Evolutionary conservation across 2,888 invertebrate species (phyloP).

Genomic region (Parasteatoda lunata): DNA sequence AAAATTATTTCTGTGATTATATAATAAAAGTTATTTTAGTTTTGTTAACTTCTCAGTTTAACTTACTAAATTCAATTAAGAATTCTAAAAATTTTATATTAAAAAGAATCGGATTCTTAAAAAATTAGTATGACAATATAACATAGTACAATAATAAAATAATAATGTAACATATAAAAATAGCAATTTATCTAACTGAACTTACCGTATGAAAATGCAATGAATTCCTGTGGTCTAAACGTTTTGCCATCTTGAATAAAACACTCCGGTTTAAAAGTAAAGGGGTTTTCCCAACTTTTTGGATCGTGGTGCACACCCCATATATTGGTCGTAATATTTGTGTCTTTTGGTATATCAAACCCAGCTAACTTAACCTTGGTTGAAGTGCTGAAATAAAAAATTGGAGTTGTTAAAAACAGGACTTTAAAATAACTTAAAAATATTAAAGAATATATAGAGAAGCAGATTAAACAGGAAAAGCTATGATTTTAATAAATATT

Average conservation of each 20-base stretch:
- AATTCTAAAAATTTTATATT: too few species aligned
- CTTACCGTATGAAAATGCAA: slow-evolving; percentile 69
- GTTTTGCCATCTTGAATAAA: slow-evolving; percentile 64
- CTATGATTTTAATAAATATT: too few species aligned
- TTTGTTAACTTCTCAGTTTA: neutral
- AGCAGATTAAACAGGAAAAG: too few species aligned
- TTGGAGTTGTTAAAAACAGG: neutral
- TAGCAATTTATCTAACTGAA: neutral
- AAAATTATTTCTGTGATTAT: too few species aligned
- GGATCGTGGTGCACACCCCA: slow-evolving; percentile 69
- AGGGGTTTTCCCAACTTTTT: slow-evolving; percentile 65
- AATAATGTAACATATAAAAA: too few species aligned
- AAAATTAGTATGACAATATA: too few species aligned
- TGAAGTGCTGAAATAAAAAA: slow-evolving; percentile 38
- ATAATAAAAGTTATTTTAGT: neutral
- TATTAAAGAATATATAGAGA: too few species aligned
- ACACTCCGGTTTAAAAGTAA: slow-evolving; percentile 66
- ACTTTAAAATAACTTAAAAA: too few species aligned
- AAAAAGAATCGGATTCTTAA: too few species aligned
- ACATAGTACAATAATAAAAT: too few species aligned
- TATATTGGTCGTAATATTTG: slow-evolving; percentile 67
- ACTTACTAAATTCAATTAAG: too few species aligned
- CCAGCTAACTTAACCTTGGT: slow-evolving; percentile 53
- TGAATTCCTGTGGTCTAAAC: slow-evolving; percentile 33
- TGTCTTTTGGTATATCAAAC: slow-evolving; percentile 67